Evolutionary conservation across 2,113 vertebrate species (phyloP), one percentile per base, ranked within the genome.

Genomic region (Taurulus bubalis): DNA sequence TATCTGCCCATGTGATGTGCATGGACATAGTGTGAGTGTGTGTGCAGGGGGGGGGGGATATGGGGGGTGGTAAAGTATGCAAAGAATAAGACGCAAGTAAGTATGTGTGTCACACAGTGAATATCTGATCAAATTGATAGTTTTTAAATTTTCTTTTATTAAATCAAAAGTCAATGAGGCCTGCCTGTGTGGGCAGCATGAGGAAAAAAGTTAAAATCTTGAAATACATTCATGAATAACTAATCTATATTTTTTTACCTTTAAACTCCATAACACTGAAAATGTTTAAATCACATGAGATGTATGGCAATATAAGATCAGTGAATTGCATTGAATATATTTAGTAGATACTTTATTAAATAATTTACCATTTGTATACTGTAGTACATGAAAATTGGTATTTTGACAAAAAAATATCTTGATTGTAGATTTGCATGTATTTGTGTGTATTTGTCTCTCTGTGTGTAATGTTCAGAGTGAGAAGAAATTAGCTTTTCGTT

Each of bases 1-100:
- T 81, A 83, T 82, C 67, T 74, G 32, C 71, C 68, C 79, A 40
- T 75, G 65, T 63, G 28, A 47, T 70, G 49, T 45, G 58, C 26
- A 51, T 56, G 60, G 22, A 59, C 42, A 58, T 42, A 47, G 20
- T 65, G 2, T 47, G 38, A 18, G 20, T 45, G 24, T 73, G 38
- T 30, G 55, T 59, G 55, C 59, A 53, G 28, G 36, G 22, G 24
- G 7, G 47, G 30, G 28, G 42, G 10, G 38, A 6, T 16, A 16
- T 73, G 60, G 7, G 22, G 34, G 60, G 30, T 18, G 49, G 66
- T 47, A 51, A 16, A 49, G 47, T 49, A 49, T 18, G 7, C 47
- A 2, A 49, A 49, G 49, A 20, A 51, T 8, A 22, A 51, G 18
- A 51, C 0, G 47, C 18, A 51, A 51, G 20, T 22, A 8, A 20